Evolutionary conservation across 2,113 vertebrate species (phyloP).

Genomic region (Siniperca chuatsi): DNA sequence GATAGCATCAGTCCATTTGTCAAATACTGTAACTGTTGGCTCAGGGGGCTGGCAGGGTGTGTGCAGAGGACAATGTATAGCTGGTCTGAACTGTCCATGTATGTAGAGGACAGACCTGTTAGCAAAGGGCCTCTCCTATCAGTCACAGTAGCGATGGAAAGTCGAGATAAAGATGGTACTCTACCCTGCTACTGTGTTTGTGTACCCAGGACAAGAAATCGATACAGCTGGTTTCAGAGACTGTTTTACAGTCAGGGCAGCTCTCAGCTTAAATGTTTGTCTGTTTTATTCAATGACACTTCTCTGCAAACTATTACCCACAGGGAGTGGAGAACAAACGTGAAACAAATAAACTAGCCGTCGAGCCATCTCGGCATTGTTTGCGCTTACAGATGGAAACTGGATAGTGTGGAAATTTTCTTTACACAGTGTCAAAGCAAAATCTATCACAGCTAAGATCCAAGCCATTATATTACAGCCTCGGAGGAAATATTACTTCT

Average conservation of each 20-base stretch:
- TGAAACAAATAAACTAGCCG: constrained; percentile 82
- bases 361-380: constrained; percentile 72
- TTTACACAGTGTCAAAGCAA: constrained; percentile 72
- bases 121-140: constrained; percentile 76
- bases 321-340: constrained; percentile 77
- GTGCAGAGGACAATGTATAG: constrained; percentile 68
- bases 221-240: constrained; percentile 79
- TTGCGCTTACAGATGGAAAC: constrained; percentile 80
- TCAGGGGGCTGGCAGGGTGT: constrained; percentile 53
- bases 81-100: constrained; percentile 61
- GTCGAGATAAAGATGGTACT: constrained; percentile 81
- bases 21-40: constrained; percentile 72
- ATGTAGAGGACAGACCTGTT: constrained; percentile 73
- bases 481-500: constrained; percentile 81
- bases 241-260: constrained; percentile 85
- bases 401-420: constrained; percentile 78
- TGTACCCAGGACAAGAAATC: constrained; percentile 85
- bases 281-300: constrained; percentile 87
- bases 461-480: constrained; percentile 79
- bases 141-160: constrained; percentile 80
- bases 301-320: constrained; percentile 82
- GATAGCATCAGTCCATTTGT: constrained; percentile 84
- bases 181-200: constrained; percentile 78
- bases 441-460: constrained; percentile 80
- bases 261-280: constrained; percentile 84